phyloP scores from a whole-genome alignment of 1,140 invertebrate genomes.

The Eumeta japonica region DNA sequence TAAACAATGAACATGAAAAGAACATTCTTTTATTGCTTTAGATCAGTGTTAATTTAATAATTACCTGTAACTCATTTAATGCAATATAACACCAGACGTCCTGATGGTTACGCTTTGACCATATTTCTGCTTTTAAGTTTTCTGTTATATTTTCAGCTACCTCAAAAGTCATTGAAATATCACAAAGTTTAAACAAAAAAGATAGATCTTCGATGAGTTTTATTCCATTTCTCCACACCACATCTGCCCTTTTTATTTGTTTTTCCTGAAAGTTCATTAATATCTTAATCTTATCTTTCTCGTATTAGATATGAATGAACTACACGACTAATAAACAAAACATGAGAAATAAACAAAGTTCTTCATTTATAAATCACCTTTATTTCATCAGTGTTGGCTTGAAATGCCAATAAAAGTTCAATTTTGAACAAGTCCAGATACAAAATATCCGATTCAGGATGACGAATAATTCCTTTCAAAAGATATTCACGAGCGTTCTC shows the following conservation, averaged over 20 bases:
- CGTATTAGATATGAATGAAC: not conserved
- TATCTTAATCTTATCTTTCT: not conserved
- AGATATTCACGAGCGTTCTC: constrained; percentile 67
- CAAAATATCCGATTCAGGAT: constrained; percentile 63
- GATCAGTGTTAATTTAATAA: constrained; percentile 6
- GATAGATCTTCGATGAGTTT: constrained; percentile 26
- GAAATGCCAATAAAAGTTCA: constrained; percentile 28
- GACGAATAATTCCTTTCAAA: constrained; percentile 66
- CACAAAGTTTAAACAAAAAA: constrained; percentile 34
- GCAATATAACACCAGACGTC: constrained; percentile 43
- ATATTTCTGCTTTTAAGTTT: constrained; percentile 37
- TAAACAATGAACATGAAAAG: too few relatives aligned
- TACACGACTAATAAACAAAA: not conserved
- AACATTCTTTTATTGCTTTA: constrained; percentile 5
- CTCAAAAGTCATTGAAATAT: constrained; percentile 29
- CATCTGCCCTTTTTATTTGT: constrained; percentile 33
- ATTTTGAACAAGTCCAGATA: constrained; percentile 54
- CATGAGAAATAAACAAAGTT: not conserved
- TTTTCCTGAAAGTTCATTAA: constrained; percentile 26
- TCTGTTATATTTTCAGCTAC: constrained; percentile 22
- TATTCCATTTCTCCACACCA: constrained; percentile 40
- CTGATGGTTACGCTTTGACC: constrained; percentile 26
- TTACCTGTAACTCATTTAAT: constrained; percentile 37
- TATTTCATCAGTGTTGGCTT: constrained; percentile 28
- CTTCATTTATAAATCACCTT: constrained; percentile 27